Evolutionary conservation across 2,888 invertebrate genomes (phyloP).

Genomic region (Bembecia ichneumoniformis): DNA sequence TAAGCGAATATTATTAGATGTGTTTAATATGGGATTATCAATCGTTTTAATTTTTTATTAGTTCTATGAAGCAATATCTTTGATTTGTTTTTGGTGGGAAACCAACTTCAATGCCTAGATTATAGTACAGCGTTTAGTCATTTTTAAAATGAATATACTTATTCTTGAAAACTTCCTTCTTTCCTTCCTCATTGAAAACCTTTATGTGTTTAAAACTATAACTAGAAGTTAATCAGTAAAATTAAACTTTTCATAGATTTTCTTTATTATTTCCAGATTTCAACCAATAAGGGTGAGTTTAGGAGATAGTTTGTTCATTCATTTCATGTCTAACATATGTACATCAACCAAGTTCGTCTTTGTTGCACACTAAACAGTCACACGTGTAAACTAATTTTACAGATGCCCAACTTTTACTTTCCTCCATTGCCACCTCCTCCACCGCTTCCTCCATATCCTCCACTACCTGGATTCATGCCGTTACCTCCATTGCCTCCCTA

Average conservation of each 20-base stretch:
- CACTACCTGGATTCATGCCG: constrained; percentile 9
- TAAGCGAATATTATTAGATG: too few species aligned
- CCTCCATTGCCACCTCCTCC: constrained; percentile 7
- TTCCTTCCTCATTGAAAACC: too few species aligned
- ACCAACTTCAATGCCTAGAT: too few species aligned
- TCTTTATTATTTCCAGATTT: constrained; percentile 26
- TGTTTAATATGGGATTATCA: too few species aligned
- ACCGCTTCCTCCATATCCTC: constrained; percentile 6
- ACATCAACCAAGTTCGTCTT: constrained; percentile 26
- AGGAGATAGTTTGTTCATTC: neutral
- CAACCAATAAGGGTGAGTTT: constrained; percentile 20
- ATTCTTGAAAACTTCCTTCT: too few species aligned
- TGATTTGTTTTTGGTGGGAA: too few species aligned
- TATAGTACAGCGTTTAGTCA: too few species aligned
- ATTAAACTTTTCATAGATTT: neutral
- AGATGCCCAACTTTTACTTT: constrained; percentile 15
- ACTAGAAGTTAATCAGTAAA: too few species aligned
- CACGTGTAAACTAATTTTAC: constrained; percentile 5
- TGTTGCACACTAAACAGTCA: constrained; percentile 10
- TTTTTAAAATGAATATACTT: too few species aligned
- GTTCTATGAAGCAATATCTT: too few species aligned
- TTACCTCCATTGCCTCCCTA: constrained; percentile 11
- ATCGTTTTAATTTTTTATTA: too few species aligned
- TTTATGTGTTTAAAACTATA: too few species aligned
- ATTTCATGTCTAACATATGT: neutral